Percentiles rank a stretch among this genome's conserved stretches.
Conservation (phyloP, 2,888 invertebrate genomes). For the Drosophila birchii region DNA sequence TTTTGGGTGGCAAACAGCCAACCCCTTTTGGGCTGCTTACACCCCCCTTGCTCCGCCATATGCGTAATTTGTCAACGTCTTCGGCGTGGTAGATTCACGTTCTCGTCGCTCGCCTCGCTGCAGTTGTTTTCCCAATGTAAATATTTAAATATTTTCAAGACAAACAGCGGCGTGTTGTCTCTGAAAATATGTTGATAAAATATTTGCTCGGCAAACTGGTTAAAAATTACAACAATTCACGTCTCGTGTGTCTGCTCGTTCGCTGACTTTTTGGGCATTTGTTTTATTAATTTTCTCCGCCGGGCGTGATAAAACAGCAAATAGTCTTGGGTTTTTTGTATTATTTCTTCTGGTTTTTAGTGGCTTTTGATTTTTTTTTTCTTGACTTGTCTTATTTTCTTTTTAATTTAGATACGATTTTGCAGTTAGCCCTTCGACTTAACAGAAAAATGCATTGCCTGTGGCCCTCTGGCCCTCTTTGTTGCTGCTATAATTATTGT, state of each 20-base stretch:
- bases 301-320: constrained; percentile 67
- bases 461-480: constrained; percentile 49
- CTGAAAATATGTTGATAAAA: constrained; percentile 83
- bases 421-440: constrained; percentile 58
- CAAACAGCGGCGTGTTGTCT: constrained; percentile 83
- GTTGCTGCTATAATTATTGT: constrained; percentile 68
- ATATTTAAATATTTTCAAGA: constrained; percentile 84
- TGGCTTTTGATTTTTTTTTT: not conserved
- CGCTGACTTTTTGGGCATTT: constrained; percentile 74
- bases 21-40: constrained; percentile 15
- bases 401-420: constrained; percentile 47
- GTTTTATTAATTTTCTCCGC: constrained; percentile 71
- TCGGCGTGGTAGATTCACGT: constrained; percentile 37
- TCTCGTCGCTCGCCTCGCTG: constrained; percentile 43
- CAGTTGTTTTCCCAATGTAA: constrained; percentile 82
- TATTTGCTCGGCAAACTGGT: constrained; percentile 81
- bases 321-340: constrained; percentile 34
- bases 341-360: not conserved
- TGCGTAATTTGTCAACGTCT: constrained; percentile 37
- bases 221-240: constrained; percentile 75
- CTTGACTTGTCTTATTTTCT: not conserved
- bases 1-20: constrained; percentile 14
- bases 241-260: constrained; percentile 15
- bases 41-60: constrained; percentile 22
- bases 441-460: constrained; percentile 57